Base-by-base conservation (phyloP, 2,888 invertebrate species). In the Antheraea assamensis region DNA sequence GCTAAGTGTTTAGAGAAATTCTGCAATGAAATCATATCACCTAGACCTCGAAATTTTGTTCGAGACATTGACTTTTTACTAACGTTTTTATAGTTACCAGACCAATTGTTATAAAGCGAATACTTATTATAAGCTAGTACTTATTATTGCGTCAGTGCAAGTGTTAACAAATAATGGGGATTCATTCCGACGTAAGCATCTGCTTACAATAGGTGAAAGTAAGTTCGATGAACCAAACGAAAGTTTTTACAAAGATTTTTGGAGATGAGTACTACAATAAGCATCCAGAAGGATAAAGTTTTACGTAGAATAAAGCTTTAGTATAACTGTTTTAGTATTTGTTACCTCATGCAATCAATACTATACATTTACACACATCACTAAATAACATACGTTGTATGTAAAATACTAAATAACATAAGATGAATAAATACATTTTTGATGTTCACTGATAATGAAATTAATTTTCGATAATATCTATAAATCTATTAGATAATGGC, bases 201-300 rank as follows among this genome's bases (percentile, higher is more conserved):
- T 90, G 83, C 87, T 85, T 80, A 93, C 91, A 93, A 90, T 90
- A 87, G 92, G 93, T 90, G 94, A 94, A 94, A 94, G 94, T 93
- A 86, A 91, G 94, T 94, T 94, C 94, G 91, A 93, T 92, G 94
- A 94, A 93, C 94, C 80, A 93, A 92, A 92, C 85, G 92, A 93
- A 92, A 93, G 93, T 91, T 88, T 88, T 87, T 85, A 86, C 84
- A 86, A 87, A 85, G 88, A 84, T 85, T 85, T 86, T 52, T 84
- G 90, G 90, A 88, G 81, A 75, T 24, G n/a, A 58, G 58, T 58
- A 21, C 47, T 42, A 49, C 5, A 55, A 24, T 80, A 78, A 80
- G 75, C 77, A 78, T 82, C 85, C 87, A 87, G 90, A 89, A 91
- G 90, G 89, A 89, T 49, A 90, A 90, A 90, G 89, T 24, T 58